These are phyloP conservation scores for Pedicia rivosa DNA, from an alignment of 2,888 invertebrate genomes.

Conservation along the genomic window DNA sequence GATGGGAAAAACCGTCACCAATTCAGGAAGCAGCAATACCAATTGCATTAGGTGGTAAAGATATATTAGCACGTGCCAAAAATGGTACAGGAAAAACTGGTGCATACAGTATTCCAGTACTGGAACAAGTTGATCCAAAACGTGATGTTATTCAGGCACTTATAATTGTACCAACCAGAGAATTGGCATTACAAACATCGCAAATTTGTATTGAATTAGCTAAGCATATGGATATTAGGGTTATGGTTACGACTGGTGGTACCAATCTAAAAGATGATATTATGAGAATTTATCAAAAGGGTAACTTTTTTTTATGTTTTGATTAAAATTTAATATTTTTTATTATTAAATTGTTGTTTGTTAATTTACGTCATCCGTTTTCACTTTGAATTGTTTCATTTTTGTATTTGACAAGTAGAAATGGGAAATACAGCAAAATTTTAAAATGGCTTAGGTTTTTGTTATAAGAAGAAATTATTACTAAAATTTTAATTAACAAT, in stretches of 20 bases:
- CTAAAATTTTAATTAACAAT: no score
- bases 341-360: conserved; percentile 3
- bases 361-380: no score
- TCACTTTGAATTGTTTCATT: no score
- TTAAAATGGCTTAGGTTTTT: no score
- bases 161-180: conserved; percentile 96
- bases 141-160: conserved; percentile 94
- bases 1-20: conserved; percentile 98
- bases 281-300: conserved; percentile 97
- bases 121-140: conserved; percentile 84
- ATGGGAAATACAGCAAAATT: no score
- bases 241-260: conserved; percentile 99
- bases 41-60: conserved; percentile 92
- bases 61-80: conserved; percentile 96
- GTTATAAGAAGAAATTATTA: no score
- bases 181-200: conserved; percentile 96
- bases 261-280: conserved; percentile 97
- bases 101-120: conserved; percentile 95
- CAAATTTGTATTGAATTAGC: conserved; percentile 98
- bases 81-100: conserved; percentile 99
- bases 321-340: conserved; percentile 4
- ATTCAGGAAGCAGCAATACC: conserved; percentile 99
- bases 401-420: no score
- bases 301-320: conserved; percentile 32
- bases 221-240: conserved; percentile 91